Base-by-base conservation (phyloP, 1,140 invertebrate species). In the Linepithema humile region DNA sequence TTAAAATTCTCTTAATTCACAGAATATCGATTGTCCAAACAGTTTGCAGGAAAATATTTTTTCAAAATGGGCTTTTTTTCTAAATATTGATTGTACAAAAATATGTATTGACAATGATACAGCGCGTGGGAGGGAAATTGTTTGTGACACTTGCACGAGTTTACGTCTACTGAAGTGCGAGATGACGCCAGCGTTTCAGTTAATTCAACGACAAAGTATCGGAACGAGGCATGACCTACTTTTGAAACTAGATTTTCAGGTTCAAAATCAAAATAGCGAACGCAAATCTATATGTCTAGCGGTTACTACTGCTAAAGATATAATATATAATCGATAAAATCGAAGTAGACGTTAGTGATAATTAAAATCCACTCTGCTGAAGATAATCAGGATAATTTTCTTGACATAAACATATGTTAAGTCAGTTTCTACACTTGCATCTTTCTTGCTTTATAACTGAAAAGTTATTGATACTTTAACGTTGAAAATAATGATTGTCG, bases 141-240 rank as follows among this genome's bases (percentile, higher is more conserved):
- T 65, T 48, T 26, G 32, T 77, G 74, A 77, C 59, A 77, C 20
- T 77, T 65, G 43, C 74, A n/a, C 32, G 29, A 53, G 43, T 77
- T 72, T n/a, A 53, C 38, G 45, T 43, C 38, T 38, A 72, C 48
- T 20, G 62, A 82, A 59, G 67, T 65, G 77, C 23, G 50, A 72
- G 72, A 82, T 72, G 35, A 72, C 65, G 17, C 77, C 65, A 17
- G 17, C 65, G 6, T 82, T 38, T 57, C 62, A 32, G 10, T 53
- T 70, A 82, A 82, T 69, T n/a, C 45, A 78, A 38, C 26, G 60
- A 77, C 59, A 35, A 64, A 77, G 60, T 64, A 65, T 77, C 29
- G 32, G 32, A 77, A 65, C 73, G 43, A 50, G 20, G 43, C 35
- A 12, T 23, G 74, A 77, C 74, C 74, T 65, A 77, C 29, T 65